Evolutionary conservation across 2,888 invertebrate species (phyloP).

Genomic region (Yponomeuta cagnagella): DNA sequence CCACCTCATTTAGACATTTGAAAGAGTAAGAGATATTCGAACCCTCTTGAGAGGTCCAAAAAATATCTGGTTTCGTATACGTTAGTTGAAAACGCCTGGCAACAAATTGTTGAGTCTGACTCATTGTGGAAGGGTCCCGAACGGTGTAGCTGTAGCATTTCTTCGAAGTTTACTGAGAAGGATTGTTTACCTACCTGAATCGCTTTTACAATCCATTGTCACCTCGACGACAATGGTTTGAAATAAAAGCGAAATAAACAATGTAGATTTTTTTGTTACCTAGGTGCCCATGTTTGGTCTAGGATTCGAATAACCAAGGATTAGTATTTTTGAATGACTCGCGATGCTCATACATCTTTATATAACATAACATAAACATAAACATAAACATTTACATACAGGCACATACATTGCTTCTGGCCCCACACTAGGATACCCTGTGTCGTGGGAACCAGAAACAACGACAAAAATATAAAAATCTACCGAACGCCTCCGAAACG

Average conservation of each 20-base stretch:
- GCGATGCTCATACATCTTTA: too few relatives aligned
- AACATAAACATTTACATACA: too few relatives aligned
- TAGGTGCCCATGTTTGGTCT: neutral
- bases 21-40: too few relatives aligned
- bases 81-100: neutral
- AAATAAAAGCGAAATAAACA: constrained; percentile 18
- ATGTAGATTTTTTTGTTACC: neutral
- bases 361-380: too few relatives aligned
- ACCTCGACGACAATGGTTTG: constrained; percentile 34
- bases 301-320: neutral
- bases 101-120: constrained; percentile 4
- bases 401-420: too few relatives aligned
- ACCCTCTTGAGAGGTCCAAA: too few relatives aligned
- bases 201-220: constrained; percentile 33
- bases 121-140: constrained; percentile 3
- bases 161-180: neutral
- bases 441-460: too few relatives aligned
- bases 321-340: too few relatives aligned
- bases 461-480: too few relatives aligned
- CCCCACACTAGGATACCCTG: too few relatives aligned
- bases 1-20: too few relatives aligned
- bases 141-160: neutral
- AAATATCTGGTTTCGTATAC: neutral
- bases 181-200: constrained; percentile 6
- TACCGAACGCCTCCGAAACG: too few relatives aligned